Base-by-base conservation (phyloP, 2,797 vertebrate genomes). In the Poeciliopsis paucimaculata region DNA sequence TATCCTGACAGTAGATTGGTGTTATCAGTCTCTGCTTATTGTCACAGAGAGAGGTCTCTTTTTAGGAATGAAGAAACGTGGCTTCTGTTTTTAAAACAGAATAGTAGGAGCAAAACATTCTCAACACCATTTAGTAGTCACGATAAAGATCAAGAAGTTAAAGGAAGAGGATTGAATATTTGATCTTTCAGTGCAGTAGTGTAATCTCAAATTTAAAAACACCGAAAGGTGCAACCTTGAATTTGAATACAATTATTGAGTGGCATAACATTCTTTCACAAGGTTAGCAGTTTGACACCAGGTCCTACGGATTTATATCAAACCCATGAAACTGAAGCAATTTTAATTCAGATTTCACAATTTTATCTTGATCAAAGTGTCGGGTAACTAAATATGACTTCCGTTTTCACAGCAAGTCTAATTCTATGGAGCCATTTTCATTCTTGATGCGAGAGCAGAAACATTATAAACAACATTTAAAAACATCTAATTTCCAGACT, bases 11-110 rank as follows among this genome's bases (percentile, higher is more conserved):
- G 86, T 80, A 86, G 90, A 85, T 79, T 20, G 5, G 36, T 45
- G 45, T 85, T 90, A 85, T 89, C 86, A 75, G 83, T 83, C 68
- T 83, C 88, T 94, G 91, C 81, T 88, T 80, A 71, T 76, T 84
- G 89, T 92, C 92, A 88, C 77, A 23, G 10, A 64, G 81, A 83
- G 82, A 77, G 79, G 60, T 57, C 81, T 89, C 73, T 55, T 73
- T 76, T 70, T 36, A 39, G 74, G 2, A 60, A 55, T 75, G 2
- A 49, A 71, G 76, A 64, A 41, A 34, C 64, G 73, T 49, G 74
- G 75, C 82, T 77, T 77, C 72, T 81, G 77, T 76, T 55, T n/a
- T 7, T 18, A 2, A 49, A 60, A 11, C 57, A 11, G 51, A 53
- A 23, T 55, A 53, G 74, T n/a, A 28, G 66, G 39, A 77, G 55